Base-by-base conservation (phyloP, 1,140 invertebrate genomes). In the Microplitis demolitor region DNA sequence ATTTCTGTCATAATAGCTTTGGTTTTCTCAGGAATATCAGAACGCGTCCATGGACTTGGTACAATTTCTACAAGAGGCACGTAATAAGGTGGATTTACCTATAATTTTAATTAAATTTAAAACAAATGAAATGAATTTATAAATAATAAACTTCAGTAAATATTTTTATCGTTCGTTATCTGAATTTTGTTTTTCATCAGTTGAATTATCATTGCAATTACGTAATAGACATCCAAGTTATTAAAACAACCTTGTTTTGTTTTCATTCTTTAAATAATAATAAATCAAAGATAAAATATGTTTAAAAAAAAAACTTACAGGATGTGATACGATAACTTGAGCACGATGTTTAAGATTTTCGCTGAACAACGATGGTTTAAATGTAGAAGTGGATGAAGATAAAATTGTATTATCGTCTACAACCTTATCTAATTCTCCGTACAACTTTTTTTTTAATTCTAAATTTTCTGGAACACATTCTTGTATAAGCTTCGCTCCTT, bases 1-100 rank as follows among this genome's bases (percentile, higher is more conserved):
- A 98, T 94, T 87, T 96, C 92, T 64, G 90, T 87, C 94, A 98
- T 95, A 1, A 98, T 89, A 45, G 87, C 88, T 66, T 92, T 90
- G 0, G 93, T 93, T 82, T 90, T 91, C 39, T 85, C 81, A 1
- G 91, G 86, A 4, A 96, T 90, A 62, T 92, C 91, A 0, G 91
- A 88, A 45, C 92, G 89, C 0, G 94, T 96, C 95, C 95, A 98
- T 4, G 96, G 94, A 0, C 96, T 94, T 2, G 97, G 97, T 2
- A 98, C 95, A 51, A 99, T 89, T 89, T 99, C 97, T 1, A 98
- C 95, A 37, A 98, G 85, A 0, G 96, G 96, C 6, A 98, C 93
- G 83, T 97, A 98, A 82, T 98, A 98, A 0, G 97, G 97, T 58
- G 97, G 97, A 87, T 99, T 99, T 0, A 98, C 90, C 92, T 93